Percentiles rank a stretch among this genome's conserved stretches.
Evolutionary conservation across 1,140 invertebrate species (phyloP).

Genomic region (Monomorium pharaonis): DNA sequence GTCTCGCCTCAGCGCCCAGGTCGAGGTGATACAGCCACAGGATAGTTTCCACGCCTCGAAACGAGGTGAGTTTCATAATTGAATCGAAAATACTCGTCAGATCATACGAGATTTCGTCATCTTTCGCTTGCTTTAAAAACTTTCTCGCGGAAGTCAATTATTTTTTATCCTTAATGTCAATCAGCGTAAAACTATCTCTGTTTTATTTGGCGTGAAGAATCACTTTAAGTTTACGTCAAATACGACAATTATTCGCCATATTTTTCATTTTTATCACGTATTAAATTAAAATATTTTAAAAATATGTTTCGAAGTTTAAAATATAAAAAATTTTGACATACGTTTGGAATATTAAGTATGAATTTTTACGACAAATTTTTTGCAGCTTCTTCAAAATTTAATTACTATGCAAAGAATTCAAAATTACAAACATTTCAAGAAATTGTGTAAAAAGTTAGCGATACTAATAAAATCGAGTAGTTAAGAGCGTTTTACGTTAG

Average conservation of each 20-base stretch:
- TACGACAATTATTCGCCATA: background rate
- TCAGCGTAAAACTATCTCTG: background rate
- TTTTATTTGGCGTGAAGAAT: background rate
- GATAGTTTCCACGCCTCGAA: conserved; percentile 97
- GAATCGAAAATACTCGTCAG: conserved; percentile 42
- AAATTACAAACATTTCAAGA: too few relatives aligned
- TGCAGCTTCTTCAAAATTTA: background rate
- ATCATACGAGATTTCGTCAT: background rate
- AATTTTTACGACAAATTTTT: background rate
- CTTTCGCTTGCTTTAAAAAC: background rate
- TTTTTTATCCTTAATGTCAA: background rate
- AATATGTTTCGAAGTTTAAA: background rate
- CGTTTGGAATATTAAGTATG: background rate
- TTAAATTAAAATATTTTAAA: background rate
- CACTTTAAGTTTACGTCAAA: background rate
- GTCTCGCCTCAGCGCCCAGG: conserved; percentile 93
- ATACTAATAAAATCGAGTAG: background rate
- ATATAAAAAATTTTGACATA: background rate
- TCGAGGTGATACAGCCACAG: conserved; percentile 94
- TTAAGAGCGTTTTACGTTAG: background rate
- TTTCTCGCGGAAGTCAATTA: background rate
- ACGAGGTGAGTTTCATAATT: conserved; percentile 88
- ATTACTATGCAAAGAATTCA: background rate
- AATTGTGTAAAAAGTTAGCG: too few relatives aligned
- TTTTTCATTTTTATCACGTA: background rate